A percentile compares a stretch with the other conserved stretches of the same genome.
Evolutionary conservation across 1,140 invertebrate genomes (phyloP).

Genomic region (Chionoecetes opilio): DNA sequence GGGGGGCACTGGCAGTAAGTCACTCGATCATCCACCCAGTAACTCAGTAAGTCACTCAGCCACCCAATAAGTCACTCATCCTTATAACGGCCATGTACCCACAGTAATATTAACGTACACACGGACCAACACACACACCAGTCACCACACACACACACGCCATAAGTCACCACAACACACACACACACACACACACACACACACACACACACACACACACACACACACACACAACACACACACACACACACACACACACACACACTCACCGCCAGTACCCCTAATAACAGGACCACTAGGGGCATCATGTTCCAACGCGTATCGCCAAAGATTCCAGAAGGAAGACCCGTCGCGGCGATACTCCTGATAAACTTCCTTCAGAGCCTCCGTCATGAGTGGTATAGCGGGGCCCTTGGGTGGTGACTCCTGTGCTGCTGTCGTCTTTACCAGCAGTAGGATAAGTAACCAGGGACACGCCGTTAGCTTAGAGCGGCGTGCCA

Average conservation of each 20-base stretch:
- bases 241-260: conserved; percentile 22
- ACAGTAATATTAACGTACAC: not conserved
- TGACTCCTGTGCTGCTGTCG: not conserved
- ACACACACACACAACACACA: not conserved
- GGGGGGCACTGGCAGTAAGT: too few relatives aligned
- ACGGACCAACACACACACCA: not conserved
- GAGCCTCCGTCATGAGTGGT: not conserved
- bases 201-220: conserved; percentile 34
- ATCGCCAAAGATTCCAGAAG: conserved; percentile 22
- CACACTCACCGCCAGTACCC: not conserved
- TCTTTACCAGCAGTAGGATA: not conserved
- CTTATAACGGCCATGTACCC: not conserved
- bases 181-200: not conserved
- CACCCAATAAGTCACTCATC: too few relatives aligned
- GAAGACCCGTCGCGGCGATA: not conserved
- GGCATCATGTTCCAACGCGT: not conserved
- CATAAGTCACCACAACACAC: not conserved
- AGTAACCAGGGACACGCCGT: not conserved
- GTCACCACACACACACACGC: not conserved
- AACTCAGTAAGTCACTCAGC: too few relatives aligned
- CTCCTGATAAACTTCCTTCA: not conserved
- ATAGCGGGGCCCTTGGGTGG: not conserved
- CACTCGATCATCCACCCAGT: too few relatives aligned
- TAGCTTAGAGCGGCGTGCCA: not conserved
- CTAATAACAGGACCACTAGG: not conserved